These are phyloP conservation scores for Moxostoma hubbsi DNA, from an alignment of 2,797 vertebrate species.

Conservation along the genomic window DNA sequence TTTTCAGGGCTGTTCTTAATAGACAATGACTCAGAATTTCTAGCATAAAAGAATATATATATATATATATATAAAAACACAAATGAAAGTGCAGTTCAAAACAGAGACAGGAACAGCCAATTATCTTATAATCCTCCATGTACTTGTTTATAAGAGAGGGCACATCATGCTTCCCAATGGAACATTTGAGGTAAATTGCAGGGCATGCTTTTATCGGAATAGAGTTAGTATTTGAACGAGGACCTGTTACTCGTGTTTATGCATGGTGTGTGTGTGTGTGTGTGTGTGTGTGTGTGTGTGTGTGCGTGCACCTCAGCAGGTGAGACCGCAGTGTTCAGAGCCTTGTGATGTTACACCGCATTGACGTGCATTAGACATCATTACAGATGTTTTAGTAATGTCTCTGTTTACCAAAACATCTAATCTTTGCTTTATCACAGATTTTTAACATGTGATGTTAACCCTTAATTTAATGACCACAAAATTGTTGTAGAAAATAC, in stretches of 20 bases:
- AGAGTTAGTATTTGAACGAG: constrained; percentile 20
- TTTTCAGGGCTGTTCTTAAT: no score
- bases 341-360: neutral
- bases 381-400: constrained; percentile 10
- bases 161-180: constrained; percentile 3
- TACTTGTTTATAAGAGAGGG: constrained; percentile 8
- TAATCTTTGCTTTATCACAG: neutral
- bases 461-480: neutral
- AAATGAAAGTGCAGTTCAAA: neutral
- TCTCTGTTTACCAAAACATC: constrained; percentile 13
- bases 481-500: no score
- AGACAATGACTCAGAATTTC: no score
- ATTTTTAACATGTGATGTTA: neutral
- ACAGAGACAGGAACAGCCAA: neutral
- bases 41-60: no score
- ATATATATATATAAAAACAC: neutral
- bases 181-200: constrained; percentile 31
- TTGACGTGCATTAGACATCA: constrained; percentile 17
- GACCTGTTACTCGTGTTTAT: constrained; percentile 12
- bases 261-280: neutral
- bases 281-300: neutral
- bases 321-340: constrained; percentile 18
- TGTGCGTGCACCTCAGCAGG: constrained; percentile 11
- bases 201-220: constrained; percentile 45
- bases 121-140: constrained; percentile 15